Percentiles rank a stretch among this genome's conserved stretches.
These are phyloP conservation scores for Dolichopus griseipennis DNA, from an alignment of 2,888 invertebrate species.

Conservation along the genomic window DNA sequence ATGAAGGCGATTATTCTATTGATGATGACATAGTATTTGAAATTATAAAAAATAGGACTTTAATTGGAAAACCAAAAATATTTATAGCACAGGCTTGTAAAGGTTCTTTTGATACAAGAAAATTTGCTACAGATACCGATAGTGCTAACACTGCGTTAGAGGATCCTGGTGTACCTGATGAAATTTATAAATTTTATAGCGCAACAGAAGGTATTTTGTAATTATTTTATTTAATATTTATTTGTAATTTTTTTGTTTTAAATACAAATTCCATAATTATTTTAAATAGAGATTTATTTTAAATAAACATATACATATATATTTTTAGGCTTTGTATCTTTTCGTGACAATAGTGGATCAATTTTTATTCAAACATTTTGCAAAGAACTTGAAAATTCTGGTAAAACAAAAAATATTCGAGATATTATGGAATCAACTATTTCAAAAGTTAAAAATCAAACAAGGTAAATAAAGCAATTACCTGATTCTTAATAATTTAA, in stretches of 20 bases:
- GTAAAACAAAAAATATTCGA: slow-evolving; percentile 30
- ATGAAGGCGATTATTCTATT: slow-evolving; percentile 34
- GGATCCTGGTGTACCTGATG: slow-evolving; percentile 29
- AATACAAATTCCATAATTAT: not conserved
- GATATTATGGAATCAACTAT: slow-evolving; percentile 35
- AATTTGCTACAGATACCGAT: slow-evolving; percentile 31
- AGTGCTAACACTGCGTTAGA: slow-evolving; percentile 19
- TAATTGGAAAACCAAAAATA: slow-evolving; percentile 37
- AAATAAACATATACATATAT: too few relatives aligned
- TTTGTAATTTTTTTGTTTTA: not conserved
- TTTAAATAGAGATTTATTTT: too few relatives aligned
- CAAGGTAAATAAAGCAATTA: too few relatives aligned
- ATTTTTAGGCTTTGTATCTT: slow-evolving; percentile 35
- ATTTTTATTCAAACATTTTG: slow-evolving; percentile 38
- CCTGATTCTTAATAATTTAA: too few relatives aligned
- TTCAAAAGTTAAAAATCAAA: slow-evolving; percentile 25
- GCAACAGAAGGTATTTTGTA: slow-evolving; percentile 36
- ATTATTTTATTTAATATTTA: not conserved
- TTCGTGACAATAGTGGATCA: slow-evolving; percentile 35
- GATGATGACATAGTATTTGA: slow-evolving; percentile 37
- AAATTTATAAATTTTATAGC: slow-evolving; percentile 40
- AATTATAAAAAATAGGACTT: slow-evolving; percentile 33
- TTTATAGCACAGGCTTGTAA: slow-evolving; percentile 42
- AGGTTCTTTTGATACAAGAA: slow-evolving; percentile 30
- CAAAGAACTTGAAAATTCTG: slow-evolving; percentile 28